Evolutionary conservation across 2,113 vertebrate species (phyloP), one percentile per base, ranked within the genome.

Genomic region (crab-eating macaque (Macaca fascicularis)): DNA sequence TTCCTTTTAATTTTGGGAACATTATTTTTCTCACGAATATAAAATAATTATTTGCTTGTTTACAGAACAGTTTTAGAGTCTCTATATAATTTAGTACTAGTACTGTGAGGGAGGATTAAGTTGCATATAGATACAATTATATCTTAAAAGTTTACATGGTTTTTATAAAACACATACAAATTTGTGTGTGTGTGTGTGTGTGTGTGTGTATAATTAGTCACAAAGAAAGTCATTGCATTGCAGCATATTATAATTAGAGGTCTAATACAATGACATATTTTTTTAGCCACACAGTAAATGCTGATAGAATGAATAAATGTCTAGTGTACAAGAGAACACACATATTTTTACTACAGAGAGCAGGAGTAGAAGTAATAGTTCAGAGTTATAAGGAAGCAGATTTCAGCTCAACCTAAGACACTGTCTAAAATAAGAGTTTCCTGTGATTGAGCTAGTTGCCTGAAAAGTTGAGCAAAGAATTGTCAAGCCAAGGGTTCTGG

Each of bases 121-220:
- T 35, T 69, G 5, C 2, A 48, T 45, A 19, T 57, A 32, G 2
- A 70, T 45, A 35, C 79, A 86, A 83, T 61, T 74, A 40, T 40
- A 45, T 40, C 38, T 64, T 59, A 52, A 80, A 84, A 2, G 10
- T 40, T 61, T 83, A 1, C n/a, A 78, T 84, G 0, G 0, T 45
- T 97, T 95, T 97, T 3, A 57, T 70, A 93, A 80, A 79, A 40
- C 10, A 70, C 8, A 80, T 0, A 69, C 6, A 32, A 17, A 59
- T 57, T 48, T 55, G 4, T 32, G 35, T 74, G 20, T 74, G 14
- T 59, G 12, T 55, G 2, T 43, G 38, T 55, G 7, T 43, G n/a
- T 75, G 16, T 75, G 11, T 70, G 6, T 70, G 7, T 43, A 8
- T 52, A 38, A 22, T 35, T 14, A 78, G 43, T 48, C 43, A 78